Conservation (phyloP, 2,113 vertebrate species). For the Hemichromis elongatus region DNA sequence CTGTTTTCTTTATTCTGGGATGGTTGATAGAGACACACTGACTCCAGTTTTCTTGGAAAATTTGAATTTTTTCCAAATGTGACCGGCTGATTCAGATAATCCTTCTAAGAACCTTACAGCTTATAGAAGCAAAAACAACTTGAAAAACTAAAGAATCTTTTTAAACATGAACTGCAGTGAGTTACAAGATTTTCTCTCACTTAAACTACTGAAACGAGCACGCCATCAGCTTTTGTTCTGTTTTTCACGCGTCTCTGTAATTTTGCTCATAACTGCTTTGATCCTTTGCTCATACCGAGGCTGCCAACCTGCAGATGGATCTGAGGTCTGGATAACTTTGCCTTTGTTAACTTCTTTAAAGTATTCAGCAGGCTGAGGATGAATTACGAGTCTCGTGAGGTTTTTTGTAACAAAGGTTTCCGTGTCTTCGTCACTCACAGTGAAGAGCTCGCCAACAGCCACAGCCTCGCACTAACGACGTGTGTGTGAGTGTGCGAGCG, state of each 20-base stretch:
- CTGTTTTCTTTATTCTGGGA: not conserved
- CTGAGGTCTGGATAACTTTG: not conserved
- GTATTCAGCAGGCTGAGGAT: not conserved
- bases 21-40: not conserved
- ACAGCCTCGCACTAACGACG: not conserved
- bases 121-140: not conserved
- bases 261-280: fast-evolving
- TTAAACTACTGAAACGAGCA: not conserved
- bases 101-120: not conserved
- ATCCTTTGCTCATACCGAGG: not conserved
- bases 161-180: not conserved
- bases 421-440: not conserved
- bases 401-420: not conserved
- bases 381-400: not conserved
- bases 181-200: not conserved
- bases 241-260: not conserved
- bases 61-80: not conserved
- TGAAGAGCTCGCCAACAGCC: not conserved
- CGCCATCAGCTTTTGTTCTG: not conserved
- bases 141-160: not conserved
- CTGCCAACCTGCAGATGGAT: not conserved
- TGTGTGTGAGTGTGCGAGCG: not conserved
- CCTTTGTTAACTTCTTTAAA: not conserved
- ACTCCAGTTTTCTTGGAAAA: not conserved
- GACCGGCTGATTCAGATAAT: not conserved